Conservation (phyloP, 2,888 invertebrate species). For the Pandemis cinnamomeana region DNA sequence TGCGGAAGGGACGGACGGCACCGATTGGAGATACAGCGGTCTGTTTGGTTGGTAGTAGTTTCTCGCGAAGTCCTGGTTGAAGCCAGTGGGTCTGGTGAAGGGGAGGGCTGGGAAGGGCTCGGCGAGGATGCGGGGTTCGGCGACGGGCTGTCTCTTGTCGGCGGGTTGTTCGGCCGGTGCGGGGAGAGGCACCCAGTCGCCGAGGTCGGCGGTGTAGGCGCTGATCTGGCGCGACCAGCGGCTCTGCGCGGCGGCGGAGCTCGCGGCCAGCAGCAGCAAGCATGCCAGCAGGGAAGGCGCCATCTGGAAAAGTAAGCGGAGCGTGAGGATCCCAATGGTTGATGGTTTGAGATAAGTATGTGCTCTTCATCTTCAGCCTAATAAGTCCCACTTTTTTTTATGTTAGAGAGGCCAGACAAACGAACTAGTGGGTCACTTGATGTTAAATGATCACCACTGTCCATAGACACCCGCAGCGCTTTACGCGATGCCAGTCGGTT, state of each 20-base stretch:
- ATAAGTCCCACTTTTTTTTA: no score
- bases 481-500: no score
- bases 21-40: slow-evolving; percentile 74
- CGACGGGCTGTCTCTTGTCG: slow-evolving; percentile 74
- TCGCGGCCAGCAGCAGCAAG: slow-evolving; percentile 58
- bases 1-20: slow-evolving; percentile 73
- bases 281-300: slow-evolving; percentile 50
- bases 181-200: slow-evolving; percentile 77
- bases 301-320: slow-evolving; percentile 22
- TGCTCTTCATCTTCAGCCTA: no score
- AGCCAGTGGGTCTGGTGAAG: slow-evolving; percentile 62
- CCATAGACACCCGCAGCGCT: no score
- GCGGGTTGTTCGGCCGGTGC: slow-evolving; percentile 67
- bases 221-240: slow-evolving; percentile 81
- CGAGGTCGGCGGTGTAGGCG: slow-evolving; percentile 75
- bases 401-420: no score
- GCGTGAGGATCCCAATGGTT: neutral
- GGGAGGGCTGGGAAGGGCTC: slow-evolving; percentile 65
- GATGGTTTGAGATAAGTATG: neutral
- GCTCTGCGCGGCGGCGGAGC: slow-evolving; percentile 63
- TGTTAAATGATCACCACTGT: no score
- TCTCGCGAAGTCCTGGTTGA: slow-evolving; percentile 70
- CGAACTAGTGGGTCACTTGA: no score
- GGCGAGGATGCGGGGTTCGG: slow-evolving; percentile 76
- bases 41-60: slow-evolving; percentile 68